Evolutionary conservation across 1,140 invertebrate species (phyloP).

Genomic region (Bombus difficillimus): DNA sequence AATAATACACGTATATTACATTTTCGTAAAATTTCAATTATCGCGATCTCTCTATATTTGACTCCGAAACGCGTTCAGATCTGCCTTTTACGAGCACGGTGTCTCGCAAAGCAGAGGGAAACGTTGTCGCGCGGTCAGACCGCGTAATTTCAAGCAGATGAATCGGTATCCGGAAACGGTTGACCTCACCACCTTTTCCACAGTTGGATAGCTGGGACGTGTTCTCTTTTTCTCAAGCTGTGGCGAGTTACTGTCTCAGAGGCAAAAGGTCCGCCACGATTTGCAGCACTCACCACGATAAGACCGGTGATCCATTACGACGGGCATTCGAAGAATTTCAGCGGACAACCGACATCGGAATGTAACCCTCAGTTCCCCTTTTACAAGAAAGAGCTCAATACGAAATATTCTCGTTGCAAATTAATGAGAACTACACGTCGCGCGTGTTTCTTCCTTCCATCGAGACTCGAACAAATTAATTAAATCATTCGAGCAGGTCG

Average conservation of each 20-base stretch:
- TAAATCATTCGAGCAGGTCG: too few species aligned
- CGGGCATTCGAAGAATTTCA: constrained; percentile 56
- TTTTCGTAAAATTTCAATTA: background rate
- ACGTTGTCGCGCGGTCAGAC: background rate
- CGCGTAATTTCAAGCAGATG: constrained; percentile 53
- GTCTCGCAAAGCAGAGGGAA: constrained; percentile 12
- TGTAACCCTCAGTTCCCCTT: background rate
- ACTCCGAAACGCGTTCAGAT: background rate
- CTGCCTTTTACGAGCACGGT: background rate
- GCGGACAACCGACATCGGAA: constrained; percentile 15
- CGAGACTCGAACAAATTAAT: too few species aligned
- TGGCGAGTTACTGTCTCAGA: constrained; percentile 28
- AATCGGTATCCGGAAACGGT: constrained; percentile 48
- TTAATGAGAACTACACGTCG: background rate
- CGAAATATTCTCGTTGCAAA: background rate
- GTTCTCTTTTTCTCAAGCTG: constrained; percentile 29
- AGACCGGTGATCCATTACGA: constrained; percentile 50
- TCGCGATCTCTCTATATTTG: background rate
- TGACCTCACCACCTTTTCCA: constrained; percentile 27
- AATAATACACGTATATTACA: background rate
- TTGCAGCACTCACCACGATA: constrained; percentile 36
- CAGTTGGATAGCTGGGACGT: too few species aligned
- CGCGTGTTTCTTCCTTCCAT: too few species aligned
- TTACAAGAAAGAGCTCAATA: background rate
- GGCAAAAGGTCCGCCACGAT: constrained; percentile 32